Evolutionary conservation across 2,113 vertebrate species (phyloP).

Genomic region (Monarcha castaneiventris): DNA sequence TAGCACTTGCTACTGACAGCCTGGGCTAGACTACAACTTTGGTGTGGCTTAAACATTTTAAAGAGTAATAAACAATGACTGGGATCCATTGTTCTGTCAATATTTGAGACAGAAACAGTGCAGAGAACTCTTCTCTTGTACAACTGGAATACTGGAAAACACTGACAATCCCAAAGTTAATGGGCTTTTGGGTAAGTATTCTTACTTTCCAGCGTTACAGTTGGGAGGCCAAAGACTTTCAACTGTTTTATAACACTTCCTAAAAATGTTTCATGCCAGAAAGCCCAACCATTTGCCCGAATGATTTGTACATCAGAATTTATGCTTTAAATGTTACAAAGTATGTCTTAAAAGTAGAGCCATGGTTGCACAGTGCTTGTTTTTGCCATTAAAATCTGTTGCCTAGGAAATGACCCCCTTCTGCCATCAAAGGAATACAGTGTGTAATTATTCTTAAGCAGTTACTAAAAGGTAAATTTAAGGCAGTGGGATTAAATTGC

Average conservation of each 20-base stretch:
- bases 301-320: not conserved
- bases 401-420: conserved; percentile 51
- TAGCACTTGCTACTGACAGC: not conserved
- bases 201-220: not conserved
- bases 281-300: not conserved
- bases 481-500: not conserved
- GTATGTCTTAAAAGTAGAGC: not conserved
- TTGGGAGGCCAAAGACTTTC: not conserved
- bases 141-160: not conserved
- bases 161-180: not conserved
- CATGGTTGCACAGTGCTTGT: not conserved
- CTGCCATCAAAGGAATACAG: not conserved
- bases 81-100: not conserved
- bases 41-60: not conserved
- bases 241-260: not conserved
- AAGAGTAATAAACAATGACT: not conserved
- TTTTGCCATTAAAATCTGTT: conserved; percentile 30
- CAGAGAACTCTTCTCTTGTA: not conserved
- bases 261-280: not conserved
- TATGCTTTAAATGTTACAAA: conserved; percentile 10
- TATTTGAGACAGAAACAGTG: not conserved
- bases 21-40: not conserved
- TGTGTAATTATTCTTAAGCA: not conserved
- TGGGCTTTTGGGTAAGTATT: not conserved
- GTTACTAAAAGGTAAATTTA: conserved; percentile 27